These are phyloP conservation scores for Drosophila kohkoa DNA, from an alignment of 1,140 invertebrate genomes.

Conservation along the genomic window DNA sequence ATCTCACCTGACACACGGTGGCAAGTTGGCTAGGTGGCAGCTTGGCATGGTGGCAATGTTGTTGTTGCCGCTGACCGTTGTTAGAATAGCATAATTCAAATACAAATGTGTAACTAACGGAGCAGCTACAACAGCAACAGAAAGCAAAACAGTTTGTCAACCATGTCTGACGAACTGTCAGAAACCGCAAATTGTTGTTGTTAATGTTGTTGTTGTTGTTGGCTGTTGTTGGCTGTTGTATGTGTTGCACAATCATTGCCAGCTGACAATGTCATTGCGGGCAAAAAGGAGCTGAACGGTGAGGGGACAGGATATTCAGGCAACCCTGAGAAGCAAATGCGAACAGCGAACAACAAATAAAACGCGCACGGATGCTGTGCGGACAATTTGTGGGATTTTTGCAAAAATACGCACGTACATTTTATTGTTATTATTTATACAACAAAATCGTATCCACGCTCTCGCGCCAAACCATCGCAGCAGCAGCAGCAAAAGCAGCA, in stretches of 20 bases:
- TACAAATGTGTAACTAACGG: constrained; percentile 31
- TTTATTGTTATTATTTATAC: constrained; percentile 75
- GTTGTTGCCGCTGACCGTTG: constrained; percentile 11
- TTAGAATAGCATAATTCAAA: constrained; percentile 24
- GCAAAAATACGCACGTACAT: constrained; percentile 49
- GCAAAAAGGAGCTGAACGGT: neutral
- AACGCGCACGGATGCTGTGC: constrained; percentile 56
- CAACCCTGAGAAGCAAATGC: constrained; percentile 6
- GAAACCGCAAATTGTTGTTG: constrained; percentile 63
- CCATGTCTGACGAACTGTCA: constrained; percentile 77
- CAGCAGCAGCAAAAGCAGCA: constrained; percentile 3
- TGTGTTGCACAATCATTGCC: constrained; percentile 38
- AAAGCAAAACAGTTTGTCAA: constrained; percentile 62
- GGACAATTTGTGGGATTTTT: constrained; percentile 68
- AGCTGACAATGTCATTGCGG: constrained; percentile 43
- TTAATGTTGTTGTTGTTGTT: constrained; percentile 44
- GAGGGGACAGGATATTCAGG: neutral
- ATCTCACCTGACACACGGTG: neutral
- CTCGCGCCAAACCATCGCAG: neutral
- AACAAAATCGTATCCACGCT: constrained; percentile 34
- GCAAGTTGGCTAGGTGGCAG: neutral
- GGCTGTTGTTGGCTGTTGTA: constrained; percentile 13
- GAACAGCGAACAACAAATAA: constrained; percentile 1
- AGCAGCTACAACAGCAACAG: constrained; percentile 21
- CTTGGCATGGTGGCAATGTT: constrained; percentile 7